These are phyloP conservation scores for Andrena dorsata DNA, from an alignment of 2,888 invertebrate species.

Conservation along the genomic window DNA sequence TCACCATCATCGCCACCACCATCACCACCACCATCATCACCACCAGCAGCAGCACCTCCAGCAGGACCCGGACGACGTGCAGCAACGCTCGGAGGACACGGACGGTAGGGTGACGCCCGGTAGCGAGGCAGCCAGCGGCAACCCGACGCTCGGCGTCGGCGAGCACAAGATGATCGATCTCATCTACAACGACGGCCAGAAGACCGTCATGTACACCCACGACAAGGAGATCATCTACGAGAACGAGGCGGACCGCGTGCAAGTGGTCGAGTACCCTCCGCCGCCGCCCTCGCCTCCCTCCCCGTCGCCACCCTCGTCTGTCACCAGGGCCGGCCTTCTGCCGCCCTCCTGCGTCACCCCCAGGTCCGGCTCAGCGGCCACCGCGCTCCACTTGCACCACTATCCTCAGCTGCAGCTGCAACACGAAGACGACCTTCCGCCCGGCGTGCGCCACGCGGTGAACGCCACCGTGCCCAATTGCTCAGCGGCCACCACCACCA, in stretches of 20 bases:
- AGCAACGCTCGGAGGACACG: slow-evolving; percentile 73
- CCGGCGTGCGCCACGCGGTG: slow-evolving; percentile 76
- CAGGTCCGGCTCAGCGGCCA: slow-evolving; percentile 85
- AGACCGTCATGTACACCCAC: slow-evolving; percentile 93
- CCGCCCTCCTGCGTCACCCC: slow-evolving; percentile 86
- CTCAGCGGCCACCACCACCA: slow-evolving; percentile 84
- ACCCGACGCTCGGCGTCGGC: slow-evolving; percentile 86
- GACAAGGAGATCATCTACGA: slow-evolving; percentile 93
- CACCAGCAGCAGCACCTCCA: slow-evolving; percentile 76
- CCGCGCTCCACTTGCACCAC: slow-evolving; percentile 86
- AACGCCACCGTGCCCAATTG: slow-evolving; percentile 72
- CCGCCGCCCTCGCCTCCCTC: slow-evolving; percentile 84
- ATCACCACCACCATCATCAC: slow-evolving; percentile 85
- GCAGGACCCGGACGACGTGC: slow-evolving; percentile 84
- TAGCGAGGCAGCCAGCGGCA: slow-evolving; percentile 86
- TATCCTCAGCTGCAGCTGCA: slow-evolving; percentile 86
- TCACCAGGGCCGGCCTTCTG: slow-evolving; percentile 86
- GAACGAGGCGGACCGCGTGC: slow-evolving; percentile 88
- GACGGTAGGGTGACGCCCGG: slow-evolving; percentile 82
- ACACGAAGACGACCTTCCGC: slow-evolving; percentile 86
- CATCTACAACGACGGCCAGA: slow-evolving; percentile 94
- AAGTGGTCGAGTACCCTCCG: slow-evolving; percentile 83
- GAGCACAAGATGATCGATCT: slow-evolving; percentile 92
- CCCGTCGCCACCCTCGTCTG: slow-evolving; percentile 85
- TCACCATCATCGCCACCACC: slow-evolving; percentile 87